Evolutionary conservation across 2,113 vertebrate genomes (phyloP), one percentile per base, ranked within the genome.

Genomic region (Corapipo altera): DNA sequence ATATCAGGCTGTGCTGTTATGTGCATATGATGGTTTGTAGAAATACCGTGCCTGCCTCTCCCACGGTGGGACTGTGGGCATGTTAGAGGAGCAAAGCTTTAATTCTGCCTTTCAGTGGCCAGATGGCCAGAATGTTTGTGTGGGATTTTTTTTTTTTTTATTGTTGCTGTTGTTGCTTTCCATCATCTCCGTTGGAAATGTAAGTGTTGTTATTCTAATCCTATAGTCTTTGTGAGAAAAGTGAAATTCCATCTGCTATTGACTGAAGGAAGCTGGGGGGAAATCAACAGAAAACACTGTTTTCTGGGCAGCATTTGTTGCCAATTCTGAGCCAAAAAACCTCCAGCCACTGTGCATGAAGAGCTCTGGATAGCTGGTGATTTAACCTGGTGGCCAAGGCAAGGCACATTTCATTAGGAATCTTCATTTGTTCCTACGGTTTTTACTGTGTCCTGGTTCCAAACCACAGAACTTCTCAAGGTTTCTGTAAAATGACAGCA

Each of bases 71-170:
- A 55, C 30, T 62, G 43, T 76, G 67, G 51, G 37, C 37, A n/a
- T 7, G 16, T 39, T 48, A 28, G 26, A 67, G 58, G 80, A 71
- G 61, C 76, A 39, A 72, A 91, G 43, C 15, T 35, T 64, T 65
- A 78, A 58, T 67, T 71, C 51, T 88, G 80, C 35, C 28, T 77
- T 92, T 96, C 55, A 30, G 67, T 70, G 83, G 81, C 88, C 95
- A 96, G 94, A 93, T 97, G 96, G 85, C 62, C 89, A 54, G 37
- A 92, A 62, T 81, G 51, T 80, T 93, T 77, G 64, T 77, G 83
- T 16, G 76, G 69, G 59, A 19, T 43, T 48, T 71, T 92, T 85
- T 79, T 58, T n/a, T 15, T n/a, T 44, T 12, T 44, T 44, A 17
- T 44, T 21, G 32, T 82, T 91, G 37, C 80, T 91, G 71, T 73